These are phyloP conservation scores for Orthosia gracilis DNA, from an alignment of 2,888 invertebrate genomes.

Conservation along the genomic window DNA sequence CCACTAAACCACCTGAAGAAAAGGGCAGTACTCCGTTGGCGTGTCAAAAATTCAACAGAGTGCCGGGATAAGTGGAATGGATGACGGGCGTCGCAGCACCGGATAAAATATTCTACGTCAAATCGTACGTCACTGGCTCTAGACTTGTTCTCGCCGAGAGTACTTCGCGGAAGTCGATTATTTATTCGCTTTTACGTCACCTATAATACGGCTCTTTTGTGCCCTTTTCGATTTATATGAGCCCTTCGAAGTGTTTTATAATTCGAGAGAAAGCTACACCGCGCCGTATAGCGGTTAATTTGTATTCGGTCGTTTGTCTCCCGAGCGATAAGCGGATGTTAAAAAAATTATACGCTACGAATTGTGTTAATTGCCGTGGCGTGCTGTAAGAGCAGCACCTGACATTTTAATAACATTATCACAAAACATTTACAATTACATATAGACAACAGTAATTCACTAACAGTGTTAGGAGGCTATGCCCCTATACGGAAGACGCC, in stretches of 20 bases:
- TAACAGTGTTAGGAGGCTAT: slow-evolving; percentile 65
- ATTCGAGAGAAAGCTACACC: slow-evolving; percentile 65
- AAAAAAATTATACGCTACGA: slow-evolving; percentile 1
- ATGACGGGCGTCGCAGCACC: slow-evolving; percentile 84
- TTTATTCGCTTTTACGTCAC: slow-evolving; percentile 89
- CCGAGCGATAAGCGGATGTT: slow-evolving; percentile 12
- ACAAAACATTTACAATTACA: slow-evolving; percentile 2
- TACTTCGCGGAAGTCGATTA: slow-evolving; percentile 89
- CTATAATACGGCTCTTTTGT: slow-evolving; percentile 84
- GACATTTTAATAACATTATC: slow-evolving; percentile 61
- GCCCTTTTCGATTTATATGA: slow-evolving; percentile 83
- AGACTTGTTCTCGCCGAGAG: slow-evolving; percentile 87
- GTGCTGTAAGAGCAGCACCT: not conserved
- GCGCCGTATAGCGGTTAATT: slow-evolving; percentile 63
- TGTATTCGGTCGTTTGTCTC: slow-evolving; percentile 64
- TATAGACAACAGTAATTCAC: slow-evolving; percentile 75
- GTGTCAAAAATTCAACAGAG: slow-evolving; percentile 90
- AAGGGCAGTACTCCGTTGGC: slow-evolving; percentile 84
- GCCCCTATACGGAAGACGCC: slow-evolving; percentile 77
- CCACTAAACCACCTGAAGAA: slow-evolving; percentile 87
- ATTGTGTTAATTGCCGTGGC: slow-evolving; percentile 1
- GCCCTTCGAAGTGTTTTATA: slow-evolving; percentile 76
- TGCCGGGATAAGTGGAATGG: slow-evolving; percentile 90
- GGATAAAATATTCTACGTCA: slow-evolving; percentile 90
- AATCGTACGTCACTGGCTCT: slow-evolving; percentile 90